Evolutionary conservation across 1,140 invertebrate genomes (phyloP), one percentile per base, ranked within the genome.

Genomic region (Eupristina koningsbergeri): DNA sequence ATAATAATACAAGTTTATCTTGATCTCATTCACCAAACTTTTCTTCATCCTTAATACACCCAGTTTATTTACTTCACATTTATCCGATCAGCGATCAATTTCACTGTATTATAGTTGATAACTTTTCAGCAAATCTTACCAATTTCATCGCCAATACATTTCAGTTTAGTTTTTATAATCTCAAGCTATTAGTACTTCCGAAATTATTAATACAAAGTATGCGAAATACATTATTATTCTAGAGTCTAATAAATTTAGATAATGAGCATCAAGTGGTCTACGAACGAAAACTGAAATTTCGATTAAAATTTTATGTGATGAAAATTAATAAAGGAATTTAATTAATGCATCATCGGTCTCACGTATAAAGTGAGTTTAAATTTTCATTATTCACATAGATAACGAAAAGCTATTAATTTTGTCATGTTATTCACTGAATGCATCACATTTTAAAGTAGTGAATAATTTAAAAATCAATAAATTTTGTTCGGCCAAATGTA

Each of bases 1-100:
- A 34, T 63, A n/a, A 63, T 63, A 63, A 63, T 63, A 63, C 26
- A 63, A 29, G 58, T 63, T 63, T 63, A 63, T 63, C 58, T n/a
- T 13, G 5, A 34, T 34, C 11, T 64, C 6, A 3, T 64, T 64
- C 7, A 31, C 13, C 0, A 64, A 34, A 64, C 26, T 64, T 64
- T 64, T 64, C 29, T 64, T 34, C 1, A 64, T 31, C 9, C 61
- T 34, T 19, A 31, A 31, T 31, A 8, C 17, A 34, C 8, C 31
- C 61, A 64, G 15, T 64, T 8, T 13, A 34, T 64, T 64, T 58
- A 58, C 9, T 58, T 58, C 22, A 58, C 0, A 26, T 58, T 58
- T 58, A 58, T 58, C 53, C 22, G 53, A 58, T 64, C 61, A 3
- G 34, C 58, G 29, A 31, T 34, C 29, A 31, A n/a, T n/a, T n/a